A percentile compares a stretch with the other conserved stretches of the same genome.
phyloP scores from a whole-genome alignment of 2,797 vertebrate species.

The Dromococcyx pavoninus region DNA sequence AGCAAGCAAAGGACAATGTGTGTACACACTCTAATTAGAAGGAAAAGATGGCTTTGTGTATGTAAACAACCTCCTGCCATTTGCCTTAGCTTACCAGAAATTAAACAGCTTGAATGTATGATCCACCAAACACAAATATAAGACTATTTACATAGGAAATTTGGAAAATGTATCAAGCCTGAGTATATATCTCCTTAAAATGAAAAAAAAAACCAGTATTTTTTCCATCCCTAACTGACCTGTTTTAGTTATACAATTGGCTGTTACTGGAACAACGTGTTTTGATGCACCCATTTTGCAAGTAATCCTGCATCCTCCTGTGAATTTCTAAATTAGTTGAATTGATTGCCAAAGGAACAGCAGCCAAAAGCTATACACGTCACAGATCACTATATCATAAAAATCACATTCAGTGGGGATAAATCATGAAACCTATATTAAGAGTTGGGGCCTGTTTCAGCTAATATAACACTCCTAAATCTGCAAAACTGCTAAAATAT shows the following conservation, averaged over 20 bases:
- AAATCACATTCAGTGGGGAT: background rate
- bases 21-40: background rate
- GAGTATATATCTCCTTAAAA: background rate
- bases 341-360: background rate
- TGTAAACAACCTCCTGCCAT: background rate
- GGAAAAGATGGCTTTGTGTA: background rate
- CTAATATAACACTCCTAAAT: background rate
- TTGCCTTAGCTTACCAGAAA: background rate
- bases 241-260: background rate
- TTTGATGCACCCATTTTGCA: background rate
- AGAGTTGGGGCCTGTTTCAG: background rate
- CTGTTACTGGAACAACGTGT: background rate
- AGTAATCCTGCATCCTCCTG: background rate
- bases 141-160: background rate
- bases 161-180: background rate
- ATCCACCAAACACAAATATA: background rate
- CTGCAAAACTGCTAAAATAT: background rate
- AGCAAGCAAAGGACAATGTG: fast-evolving
- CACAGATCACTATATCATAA: background rate
- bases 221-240: background rate
- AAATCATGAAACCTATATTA: background rate
- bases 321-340: background rate
- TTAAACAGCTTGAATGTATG: background rate
- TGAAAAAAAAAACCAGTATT: background rate
- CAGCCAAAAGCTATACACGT: background rate